Evolutionary conservation across 2,888 invertebrate genomes (phyloP).

Genomic region (Euspilapteryx auroguttella): DNA sequence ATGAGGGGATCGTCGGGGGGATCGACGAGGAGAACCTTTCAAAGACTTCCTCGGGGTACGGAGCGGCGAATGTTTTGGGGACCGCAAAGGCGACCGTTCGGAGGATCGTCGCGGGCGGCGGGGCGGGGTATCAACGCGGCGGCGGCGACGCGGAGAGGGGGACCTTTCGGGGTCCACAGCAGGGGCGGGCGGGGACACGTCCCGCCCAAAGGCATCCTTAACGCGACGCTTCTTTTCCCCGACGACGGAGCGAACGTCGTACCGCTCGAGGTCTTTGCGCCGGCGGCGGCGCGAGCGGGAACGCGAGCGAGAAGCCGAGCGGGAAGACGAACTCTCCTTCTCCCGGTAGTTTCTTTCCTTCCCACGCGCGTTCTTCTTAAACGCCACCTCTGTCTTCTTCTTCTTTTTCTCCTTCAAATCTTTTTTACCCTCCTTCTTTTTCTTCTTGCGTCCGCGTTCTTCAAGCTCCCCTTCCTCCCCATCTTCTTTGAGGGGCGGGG

Average conservation of each 20-base stretch:
- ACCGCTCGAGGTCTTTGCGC: conserved; percentile 78
- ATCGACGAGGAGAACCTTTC: not conserved
- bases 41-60: too few species aligned
- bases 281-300: conserved; percentile 36
- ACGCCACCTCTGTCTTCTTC: conserved; percentile 62
- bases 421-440: conserved; percentile 54
- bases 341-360: conserved; percentile 80
- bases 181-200: conserved; percentile 47
- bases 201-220: conserved; percentile 80
- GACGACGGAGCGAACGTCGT: conserved; percentile 80
- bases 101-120: conserved; percentile 17
- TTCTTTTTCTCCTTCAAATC: conserved; percentile 38
- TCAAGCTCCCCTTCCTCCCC: conserved; percentile 60
- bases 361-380: conserved; percentile 80
- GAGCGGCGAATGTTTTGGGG: too few species aligned
- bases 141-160: conserved; percentile 9
- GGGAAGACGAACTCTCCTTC: conserved; percentile 28
- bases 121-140: conserved; percentile 7
- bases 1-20: not conserved
- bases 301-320: conserved; percentile 12
- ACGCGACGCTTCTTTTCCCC: conserved; percentile 66
- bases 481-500: conserved; percentile 31
- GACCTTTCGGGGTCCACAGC: conserved; percentile 19
- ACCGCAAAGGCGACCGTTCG: conserved; percentile 9
- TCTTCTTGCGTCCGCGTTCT: conserved; percentile 35